Base-by-base conservation (phyloP, 2,113 vertebrate genomes). In the Felis chaus region DNA sequence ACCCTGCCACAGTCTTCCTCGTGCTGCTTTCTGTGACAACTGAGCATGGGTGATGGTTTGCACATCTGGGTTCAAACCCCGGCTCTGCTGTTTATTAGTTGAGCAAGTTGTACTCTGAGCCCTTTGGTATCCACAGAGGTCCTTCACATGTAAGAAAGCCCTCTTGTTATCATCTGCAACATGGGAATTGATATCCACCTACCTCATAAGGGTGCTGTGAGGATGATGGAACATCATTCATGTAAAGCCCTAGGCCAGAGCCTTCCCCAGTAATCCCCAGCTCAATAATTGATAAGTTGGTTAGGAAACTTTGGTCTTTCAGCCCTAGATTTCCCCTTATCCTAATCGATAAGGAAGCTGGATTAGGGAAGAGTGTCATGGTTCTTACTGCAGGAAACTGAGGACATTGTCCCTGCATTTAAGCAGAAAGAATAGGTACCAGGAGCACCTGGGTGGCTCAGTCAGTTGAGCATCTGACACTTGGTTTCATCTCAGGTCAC, bases 21-120 rank as follows among this genome's bases (percentile, higher is more conserved):
- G 0, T 10, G 7, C 79, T 27, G 39, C 53, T 23, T 15, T 14
- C 33, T 33, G 18, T 12, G 0, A 0, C 36, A 71, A 39, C 45
- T 63, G 39, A 86, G 23, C 36, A 13, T 5, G 39, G 50, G 66
- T 3, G 53, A 16, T 31, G 27, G 55, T 53, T 33, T 25, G 4
- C 66, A 41, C 2, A 4, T 11, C 19, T 36, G 29, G 14, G 78
- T 92, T 65, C 48, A 0, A 45, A 61, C 7, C 21, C 18, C 9
- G 29, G 19, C 27, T 68, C 50, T 27, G 19, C 76, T 68, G 57
- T 9, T n/a, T 4, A 31, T n/a, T 48, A 29, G 82, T 82, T 66
- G n/a, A 76, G 68, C 68, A 21, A 83, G 29, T 66, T 57, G n/a
- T 7, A 14, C 57, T 45, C 55, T 15, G 29, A 89, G 31, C 16